Evolutionary conservation across 1,140 invertebrate genomes (phyloP), one percentile per base, ranked within the genome.

Genomic region (Papilio machaon): DNA sequence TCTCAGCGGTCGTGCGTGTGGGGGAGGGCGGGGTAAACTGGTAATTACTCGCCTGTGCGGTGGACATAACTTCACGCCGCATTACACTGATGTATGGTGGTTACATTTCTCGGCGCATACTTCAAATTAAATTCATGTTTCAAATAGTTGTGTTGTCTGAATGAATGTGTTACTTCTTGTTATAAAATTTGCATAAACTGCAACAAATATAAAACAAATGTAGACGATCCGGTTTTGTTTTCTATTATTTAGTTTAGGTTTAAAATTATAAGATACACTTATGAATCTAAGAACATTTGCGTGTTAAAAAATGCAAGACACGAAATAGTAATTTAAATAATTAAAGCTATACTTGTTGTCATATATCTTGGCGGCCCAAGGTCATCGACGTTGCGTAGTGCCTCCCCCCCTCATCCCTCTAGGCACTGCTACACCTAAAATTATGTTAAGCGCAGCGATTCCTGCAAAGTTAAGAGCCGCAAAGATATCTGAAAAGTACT

Each of bases 51-150:
- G 64, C 30, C 30, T 70, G 64, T 70, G 64, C 64, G 64, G 64
- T 70, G 64, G 64, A 70, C 64, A 70, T 70, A 70, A 70, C 64
- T 70, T 70, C 64, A 70, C 64, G 64, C 64, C 64, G 35, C 64
- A 70, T 70, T 70, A 70, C 64, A 70, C 64, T 70, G 64, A 70
- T 70, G 64, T 70, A 70, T 70, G 64, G 64, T 70, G 64, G 23
- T 38, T 35, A 70, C 64, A 35, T 70, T 70, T 70, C 64, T 70
- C 64, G 64, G 13, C 23, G 64, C 64, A 70, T 70, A 35, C 30
- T 38, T 11, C 64, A 70, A 70, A 70, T 70, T 64, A 70, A 15
- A 70, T 38, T 6, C 64, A 70, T 70, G 17, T 70, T 70, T 70
- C 23, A 70, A 35, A 70, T 70, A 70, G 11, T 6, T 35, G 13